Evolutionary conservation across 2,113 vertebrate genomes (phyloP).

Genomic region (Aptenodytes forsteri): DNA sequence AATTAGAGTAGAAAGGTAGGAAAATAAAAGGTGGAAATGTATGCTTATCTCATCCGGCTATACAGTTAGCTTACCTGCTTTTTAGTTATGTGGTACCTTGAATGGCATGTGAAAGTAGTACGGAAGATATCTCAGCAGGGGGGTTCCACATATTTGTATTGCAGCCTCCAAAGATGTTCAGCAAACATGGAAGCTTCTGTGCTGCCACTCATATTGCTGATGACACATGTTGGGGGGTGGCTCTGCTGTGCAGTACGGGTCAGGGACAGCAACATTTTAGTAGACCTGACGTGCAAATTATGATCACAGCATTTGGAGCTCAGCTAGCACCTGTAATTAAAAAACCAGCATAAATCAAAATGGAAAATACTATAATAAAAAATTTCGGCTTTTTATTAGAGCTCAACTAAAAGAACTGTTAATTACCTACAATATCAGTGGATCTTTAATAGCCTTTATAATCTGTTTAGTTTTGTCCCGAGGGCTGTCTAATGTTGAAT

Average conservation of each 20-base stretch:
- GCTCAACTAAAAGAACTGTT: neutral
- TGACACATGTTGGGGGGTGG: accelerated
- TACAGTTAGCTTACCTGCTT: neutral
- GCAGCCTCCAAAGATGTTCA: neutral
- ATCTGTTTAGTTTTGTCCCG: neutral
- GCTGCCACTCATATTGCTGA: neutral
- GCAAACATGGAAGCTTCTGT: neutral
- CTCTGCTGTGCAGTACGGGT: neutral
- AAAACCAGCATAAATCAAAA: neutral
- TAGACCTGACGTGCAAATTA: neutral
- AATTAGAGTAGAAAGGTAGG: neutral
- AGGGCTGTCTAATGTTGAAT: neutral
- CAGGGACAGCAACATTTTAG: neutral
- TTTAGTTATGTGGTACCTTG: neutral
- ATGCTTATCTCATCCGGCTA: neutral
- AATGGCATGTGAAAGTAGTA: neutral
- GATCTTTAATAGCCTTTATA: neutral
- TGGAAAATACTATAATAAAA: neutral
- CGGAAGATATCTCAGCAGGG: neutral
- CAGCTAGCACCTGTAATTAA: neutral
- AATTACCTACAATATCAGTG: neutral
- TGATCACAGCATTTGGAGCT: neutral
- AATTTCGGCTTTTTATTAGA: neutral
- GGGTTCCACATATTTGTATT: neutral
- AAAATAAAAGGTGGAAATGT: neutral